Evolutionary conservation across 2,888 invertebrate genomes (phyloP).

Genomic region (Periphyllus acericola): DNA sequence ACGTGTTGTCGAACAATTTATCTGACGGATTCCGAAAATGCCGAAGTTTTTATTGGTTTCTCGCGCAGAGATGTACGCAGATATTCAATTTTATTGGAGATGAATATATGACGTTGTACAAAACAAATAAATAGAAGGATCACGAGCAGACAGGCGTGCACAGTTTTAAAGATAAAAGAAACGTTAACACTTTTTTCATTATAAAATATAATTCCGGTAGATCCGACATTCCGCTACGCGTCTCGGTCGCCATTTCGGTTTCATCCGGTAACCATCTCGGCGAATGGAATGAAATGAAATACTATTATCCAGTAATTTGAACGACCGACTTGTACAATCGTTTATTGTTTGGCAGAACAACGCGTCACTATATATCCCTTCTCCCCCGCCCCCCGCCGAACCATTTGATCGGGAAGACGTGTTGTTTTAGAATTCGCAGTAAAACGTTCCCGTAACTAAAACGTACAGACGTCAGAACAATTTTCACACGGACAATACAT

Average conservation of each 20-base stretch:
- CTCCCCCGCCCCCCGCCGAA: neutral
- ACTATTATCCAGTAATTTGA: neutral
- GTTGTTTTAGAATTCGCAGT: neutral
- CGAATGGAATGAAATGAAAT: neutral
- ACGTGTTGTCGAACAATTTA: neutral
- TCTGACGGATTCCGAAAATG: neutral
- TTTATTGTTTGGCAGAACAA: neutral
- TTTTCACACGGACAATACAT: neutral
- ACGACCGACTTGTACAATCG: neutral
- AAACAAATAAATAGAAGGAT: slow-evolving; percentile 33
- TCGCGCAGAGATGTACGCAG: neutral
- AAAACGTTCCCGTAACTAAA: neutral
- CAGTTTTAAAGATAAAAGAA: slow-evolving; percentile 18
- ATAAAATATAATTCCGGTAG: neutral
- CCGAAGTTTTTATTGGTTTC: neutral
- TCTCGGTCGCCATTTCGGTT: neutral
- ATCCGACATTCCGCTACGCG: neutral
- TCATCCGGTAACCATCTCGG: neutral
- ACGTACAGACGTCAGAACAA: neutral
- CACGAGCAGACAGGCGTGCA: neutral
- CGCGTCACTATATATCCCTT: neutral
- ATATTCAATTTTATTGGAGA: neutral
- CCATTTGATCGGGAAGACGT: neutral
- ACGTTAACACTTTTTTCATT: neutral
- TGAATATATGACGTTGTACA: neutral